Percentiles rank a stretch among this genome's conserved stretches.
These are phyloP conservation scores for Campoplex nolae DNA, from an alignment of 2,888 invertebrate genomes.

Conservation along the genomic window DNA sequence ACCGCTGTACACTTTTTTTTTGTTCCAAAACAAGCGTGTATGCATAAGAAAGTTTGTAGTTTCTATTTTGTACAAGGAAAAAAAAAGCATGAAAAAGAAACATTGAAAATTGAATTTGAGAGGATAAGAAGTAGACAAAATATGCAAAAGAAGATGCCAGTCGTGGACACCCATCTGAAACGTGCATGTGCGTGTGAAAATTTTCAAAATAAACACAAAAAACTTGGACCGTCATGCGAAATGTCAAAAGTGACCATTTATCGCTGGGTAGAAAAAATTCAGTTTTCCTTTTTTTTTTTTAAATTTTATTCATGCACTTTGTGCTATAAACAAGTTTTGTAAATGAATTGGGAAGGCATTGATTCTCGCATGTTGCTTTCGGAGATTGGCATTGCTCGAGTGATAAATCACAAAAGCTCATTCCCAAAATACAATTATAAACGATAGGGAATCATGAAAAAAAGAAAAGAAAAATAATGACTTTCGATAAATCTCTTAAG, in stretches of 20 bases:
- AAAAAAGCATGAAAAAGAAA: conserved; percentile 47
- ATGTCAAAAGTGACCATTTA: background rate
- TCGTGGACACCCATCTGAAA: conserved; percentile 66
- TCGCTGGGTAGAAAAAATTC: background rate
- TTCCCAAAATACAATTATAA: background rate
- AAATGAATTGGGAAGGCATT: background rate
- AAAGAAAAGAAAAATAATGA: background rate
- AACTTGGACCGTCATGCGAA: conserved; percentile 17
- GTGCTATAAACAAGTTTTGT: background rate
- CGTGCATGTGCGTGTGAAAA: conserved; percentile 78
- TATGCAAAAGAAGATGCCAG: conserved; percentile 14
- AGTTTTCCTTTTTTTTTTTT: background rate
- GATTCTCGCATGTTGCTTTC: background rate
- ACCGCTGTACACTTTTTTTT: conserved; percentile 71
- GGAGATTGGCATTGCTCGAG: conserved; percentile 4
- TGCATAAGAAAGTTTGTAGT: conserved; percentile 76
- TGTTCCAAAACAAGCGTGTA: conserved; percentile 74
- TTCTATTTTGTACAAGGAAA: conserved; percentile 77
- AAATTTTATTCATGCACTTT: background rate
- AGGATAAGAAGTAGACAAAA: conserved; percentile 32
- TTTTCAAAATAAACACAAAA: conserved; percentile 66
- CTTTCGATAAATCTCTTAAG: conserved; percentile 1
- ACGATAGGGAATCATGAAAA: background rate
- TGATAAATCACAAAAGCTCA: background rate
- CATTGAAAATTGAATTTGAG: background rate